Evolutionary conservation across 2,888 invertebrate genomes (phyloP).

Genomic region (Mythimna lalbum): DNA sequence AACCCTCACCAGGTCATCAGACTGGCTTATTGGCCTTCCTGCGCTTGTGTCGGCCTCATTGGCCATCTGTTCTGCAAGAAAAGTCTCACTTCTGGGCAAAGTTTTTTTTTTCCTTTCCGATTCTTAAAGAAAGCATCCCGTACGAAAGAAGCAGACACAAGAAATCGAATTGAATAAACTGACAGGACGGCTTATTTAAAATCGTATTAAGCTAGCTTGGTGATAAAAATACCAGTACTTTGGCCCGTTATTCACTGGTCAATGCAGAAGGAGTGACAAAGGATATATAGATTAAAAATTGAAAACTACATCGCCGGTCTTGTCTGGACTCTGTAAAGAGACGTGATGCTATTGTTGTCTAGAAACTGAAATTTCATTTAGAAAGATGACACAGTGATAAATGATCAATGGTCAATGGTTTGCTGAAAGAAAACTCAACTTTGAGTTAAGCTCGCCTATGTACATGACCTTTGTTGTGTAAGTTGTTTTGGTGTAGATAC

Average conservation of each 20-base stretch:
- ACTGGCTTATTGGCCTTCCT: too few relatives aligned
- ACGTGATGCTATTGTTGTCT: not conserved
- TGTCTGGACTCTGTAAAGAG: too few relatives aligned
- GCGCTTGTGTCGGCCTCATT: too few relatives aligned
- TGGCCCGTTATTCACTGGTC: conserved; percentile 7
- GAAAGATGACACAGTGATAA: not conserved
- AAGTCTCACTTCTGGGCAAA: too few relatives aligned
- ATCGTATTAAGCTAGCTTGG: conserved; percentile 6
- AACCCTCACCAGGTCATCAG: too few relatives aligned
- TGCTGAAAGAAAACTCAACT: too few relatives aligned
- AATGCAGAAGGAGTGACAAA: conserved; percentile 12
- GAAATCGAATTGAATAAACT: conserved; percentile 6
- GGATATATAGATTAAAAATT: not conserved
- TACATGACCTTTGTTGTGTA: too few relatives aligned
- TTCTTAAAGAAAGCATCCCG: not conserved
- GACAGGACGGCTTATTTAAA: conserved; percentile 17
- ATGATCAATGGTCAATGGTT: not conserved
- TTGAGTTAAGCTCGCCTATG: too few relatives aligned
- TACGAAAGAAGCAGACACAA: not conserved
- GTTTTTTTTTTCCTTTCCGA: too few relatives aligned
- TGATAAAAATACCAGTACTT: conserved; percentile 23
- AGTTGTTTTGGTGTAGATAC: too few relatives aligned
- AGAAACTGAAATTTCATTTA: not conserved
- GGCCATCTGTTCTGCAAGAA: too few relatives aligned
- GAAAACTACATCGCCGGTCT: not conserved